Conservation (phyloP, 2,113 vertebrate genomes). For the Pseudopodoces humilis region DNA sequence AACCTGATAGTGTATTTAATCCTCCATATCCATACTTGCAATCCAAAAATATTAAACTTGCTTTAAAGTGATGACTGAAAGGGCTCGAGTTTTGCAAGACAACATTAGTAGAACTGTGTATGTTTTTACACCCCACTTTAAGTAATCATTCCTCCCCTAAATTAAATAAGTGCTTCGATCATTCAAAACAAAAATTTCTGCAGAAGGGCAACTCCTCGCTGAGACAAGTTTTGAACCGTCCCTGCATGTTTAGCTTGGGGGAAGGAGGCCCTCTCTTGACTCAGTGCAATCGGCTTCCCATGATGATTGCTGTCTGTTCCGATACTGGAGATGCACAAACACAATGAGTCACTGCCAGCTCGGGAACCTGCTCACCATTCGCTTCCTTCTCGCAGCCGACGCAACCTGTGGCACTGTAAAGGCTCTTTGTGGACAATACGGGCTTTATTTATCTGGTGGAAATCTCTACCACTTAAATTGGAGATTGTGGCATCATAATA, state of each 20-base stretch:
- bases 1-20: neutral
- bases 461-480: neutral
- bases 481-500: neutral
- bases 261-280: neutral
- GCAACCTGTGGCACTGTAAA: neutral
- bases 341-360: neutral
- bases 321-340: neutral
- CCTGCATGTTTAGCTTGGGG: neutral
- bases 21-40: neutral
- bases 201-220: neutral
- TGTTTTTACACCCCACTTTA: neutral
- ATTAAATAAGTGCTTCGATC: neutral
- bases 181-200: neutral
- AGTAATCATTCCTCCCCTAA: neutral
- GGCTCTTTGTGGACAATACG: neutral
- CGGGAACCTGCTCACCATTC: neutral
- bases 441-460: neutral
- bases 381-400: neutral
- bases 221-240: slow-evolving; percentile 16
- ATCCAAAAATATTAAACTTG: slow-evolving; percentile 4
- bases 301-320: neutral
- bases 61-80: neutral
- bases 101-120: neutral
- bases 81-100: neutral
- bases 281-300: neutral